These are phyloP conservation scores for Drosophila pectinifera DNA, from an alignment of 1,140 invertebrate genomes.

Conservation along the genomic window DNA sequence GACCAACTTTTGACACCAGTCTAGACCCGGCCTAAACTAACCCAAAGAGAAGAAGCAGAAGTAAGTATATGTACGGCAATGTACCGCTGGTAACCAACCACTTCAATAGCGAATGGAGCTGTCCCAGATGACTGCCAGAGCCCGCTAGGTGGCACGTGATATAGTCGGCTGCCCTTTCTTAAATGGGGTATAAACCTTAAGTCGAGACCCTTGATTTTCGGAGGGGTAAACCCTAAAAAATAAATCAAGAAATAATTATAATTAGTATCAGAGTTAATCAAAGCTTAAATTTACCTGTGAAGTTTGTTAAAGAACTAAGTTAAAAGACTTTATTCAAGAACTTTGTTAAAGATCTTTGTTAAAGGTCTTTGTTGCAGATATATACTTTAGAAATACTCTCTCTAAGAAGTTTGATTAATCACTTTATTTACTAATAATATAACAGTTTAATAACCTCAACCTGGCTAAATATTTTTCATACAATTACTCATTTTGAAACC, in stretches of 20 bases:
- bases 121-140: background rate
- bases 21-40: slow-evolving; percentile 1
- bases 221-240: background rate
- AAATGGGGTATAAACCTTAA: background rate
- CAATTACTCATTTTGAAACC: too few relatives aligned
- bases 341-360: too few relatives aligned
- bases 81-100: slow-evolving; percentile 3
- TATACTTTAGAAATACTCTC: too few relatives aligned
- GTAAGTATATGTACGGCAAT: background rate
- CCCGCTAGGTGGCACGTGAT: slow-evolving; percentile 11
- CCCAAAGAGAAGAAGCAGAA: background rate
- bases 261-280: background rate
- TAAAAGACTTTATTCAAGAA: too few relatives aligned
- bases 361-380: too few relatives aligned
- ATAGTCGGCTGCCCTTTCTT: background rate
- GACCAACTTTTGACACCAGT: slow-evolving; percentile 54
- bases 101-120: slow-evolving; percentile 21
- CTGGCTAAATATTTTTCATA: too few relatives aligned
- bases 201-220: background rate
- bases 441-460: too few relatives aligned
- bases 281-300: too few relatives aligned
- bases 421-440: too few relatives aligned
- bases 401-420: too few relatives aligned
- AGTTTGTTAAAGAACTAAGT: too few relatives aligned
- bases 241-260: background rate